Conservation (phyloP, 2,113 vertebrate genomes). For the Hyperopisus bebe region DNA sequence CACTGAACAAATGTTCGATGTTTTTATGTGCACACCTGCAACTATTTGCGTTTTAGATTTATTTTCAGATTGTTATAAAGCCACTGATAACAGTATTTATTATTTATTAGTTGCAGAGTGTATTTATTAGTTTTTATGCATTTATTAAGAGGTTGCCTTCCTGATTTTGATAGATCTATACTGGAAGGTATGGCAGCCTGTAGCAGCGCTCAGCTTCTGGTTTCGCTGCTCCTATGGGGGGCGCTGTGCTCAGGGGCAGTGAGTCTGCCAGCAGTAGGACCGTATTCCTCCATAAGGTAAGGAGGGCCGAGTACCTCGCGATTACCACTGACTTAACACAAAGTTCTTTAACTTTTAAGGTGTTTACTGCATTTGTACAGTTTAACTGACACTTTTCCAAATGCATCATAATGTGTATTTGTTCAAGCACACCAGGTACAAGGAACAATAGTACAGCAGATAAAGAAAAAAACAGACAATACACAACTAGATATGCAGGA, state of each 20-base stretch:
- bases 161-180: conserved; percentile 22
- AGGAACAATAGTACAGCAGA: neutral
- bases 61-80: neutral
- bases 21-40: neutral
- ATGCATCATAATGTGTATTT: neutral
- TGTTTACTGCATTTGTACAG: neutral
- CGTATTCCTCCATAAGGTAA: conserved; percentile 59
- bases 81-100: neutral
- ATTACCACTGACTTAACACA: neutral
- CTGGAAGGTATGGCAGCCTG: conserved; percentile 53
- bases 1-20: neutral
- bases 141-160: neutral
- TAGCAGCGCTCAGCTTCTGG: conserved; percentile 51
- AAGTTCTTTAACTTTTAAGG: neutral
- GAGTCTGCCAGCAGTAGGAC: conserved; percentile 47
- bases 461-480: neutral
- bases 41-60: neutral
- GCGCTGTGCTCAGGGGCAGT: conserved; percentile 53
- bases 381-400: neutral
- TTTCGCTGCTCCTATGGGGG: conserved; percentile 51
- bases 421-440: neutral
- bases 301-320: neutral
- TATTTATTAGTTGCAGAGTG: neutral
- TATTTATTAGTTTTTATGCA: neutral
- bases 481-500: neutral